Percentiles rank a stretch among this genome's conserved stretches.
These are phyloP conservation scores for Eupsittula cactorum DNA, from an alignment of 2,113 vertebrate genomes.

Conservation along the genomic window DNA sequence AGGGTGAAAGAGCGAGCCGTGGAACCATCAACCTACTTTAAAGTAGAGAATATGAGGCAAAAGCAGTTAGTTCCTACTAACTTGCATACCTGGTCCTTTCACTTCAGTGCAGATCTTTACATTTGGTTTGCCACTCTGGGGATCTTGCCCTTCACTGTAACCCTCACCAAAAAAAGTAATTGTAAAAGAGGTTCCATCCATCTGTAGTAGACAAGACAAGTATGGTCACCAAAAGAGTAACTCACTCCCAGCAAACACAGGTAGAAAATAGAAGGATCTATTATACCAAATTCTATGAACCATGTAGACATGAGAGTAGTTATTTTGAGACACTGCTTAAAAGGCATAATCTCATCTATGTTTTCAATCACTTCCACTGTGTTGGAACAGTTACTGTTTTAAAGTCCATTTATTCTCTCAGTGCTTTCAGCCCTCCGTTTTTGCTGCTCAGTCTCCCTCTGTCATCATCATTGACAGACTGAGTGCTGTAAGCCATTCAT, in stretches of 20 bases:
- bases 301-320: background rate
- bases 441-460: background rate
- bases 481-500: background rate
- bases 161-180: constrained; percentile 91
- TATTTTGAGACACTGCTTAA: background rate
- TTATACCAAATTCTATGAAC: background rate
- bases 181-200: constrained; percentile 88
- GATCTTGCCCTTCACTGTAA: constrained; percentile 82
- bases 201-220: constrained; percentile 74
- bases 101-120: constrained; percentile 90
- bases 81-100: constrained; percentile 88
- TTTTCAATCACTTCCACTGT: background rate
- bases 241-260: background rate
- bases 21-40: background rate
- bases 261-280: background rate
- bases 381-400: background rate
- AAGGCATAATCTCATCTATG: background rate
- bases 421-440: background rate
- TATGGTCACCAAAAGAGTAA: background rate
- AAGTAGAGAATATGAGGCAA: background rate
- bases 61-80: background rate
- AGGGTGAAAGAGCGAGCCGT: background rate
- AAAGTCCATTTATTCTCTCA: background rate
- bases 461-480: background rate
- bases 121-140: constrained; percentile 82